phyloP scores from a whole-genome alignment of 2,113 vertebrate genomes.

The Gila orcuttii region DNA sequence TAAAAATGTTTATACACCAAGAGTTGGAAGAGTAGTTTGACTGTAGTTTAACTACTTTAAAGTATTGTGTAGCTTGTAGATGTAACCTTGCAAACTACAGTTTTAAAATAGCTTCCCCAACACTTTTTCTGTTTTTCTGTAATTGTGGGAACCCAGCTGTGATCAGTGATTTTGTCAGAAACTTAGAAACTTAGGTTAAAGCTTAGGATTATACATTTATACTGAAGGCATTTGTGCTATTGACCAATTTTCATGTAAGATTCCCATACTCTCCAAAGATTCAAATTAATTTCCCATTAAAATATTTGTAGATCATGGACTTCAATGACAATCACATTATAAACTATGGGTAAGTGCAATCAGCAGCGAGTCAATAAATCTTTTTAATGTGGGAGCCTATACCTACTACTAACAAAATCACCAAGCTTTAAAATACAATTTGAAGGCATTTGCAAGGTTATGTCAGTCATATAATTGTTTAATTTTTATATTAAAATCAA shows the following conservation, averaged over 20 bases:
- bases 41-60: not conserved
- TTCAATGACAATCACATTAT: not conserved
- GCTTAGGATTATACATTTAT: conserved; percentile 16
- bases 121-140: not conserved
- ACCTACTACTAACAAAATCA: not conserved
- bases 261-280: not conserved
- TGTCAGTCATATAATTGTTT: conserved; percentile 50
- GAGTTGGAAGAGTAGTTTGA: not conserved
- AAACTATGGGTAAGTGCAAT: not conserved
- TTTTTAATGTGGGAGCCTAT: conserved; percentile 35
- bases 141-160: not conserved
- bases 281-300: not conserved
- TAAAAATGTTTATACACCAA: no score
- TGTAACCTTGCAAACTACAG: not conserved
- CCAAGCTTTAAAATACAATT: not conserved
- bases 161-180: not conserved
- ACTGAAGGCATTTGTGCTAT: not conserved
- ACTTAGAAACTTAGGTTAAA: conserved; percentile 8
- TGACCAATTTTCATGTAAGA: conserved; percentile 1
- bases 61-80: not conserved
- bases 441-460: conserved; percentile 41
- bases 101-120: not conserved
- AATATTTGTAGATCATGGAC: conserved; percentile 38
- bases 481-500: conserved; percentile 22
- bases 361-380: conserved; percentile 52